These are phyloP conservation scores for Atherix ibis DNA, from an alignment of 2,888 invertebrate genomes.

Conservation along the genomic window DNA sequence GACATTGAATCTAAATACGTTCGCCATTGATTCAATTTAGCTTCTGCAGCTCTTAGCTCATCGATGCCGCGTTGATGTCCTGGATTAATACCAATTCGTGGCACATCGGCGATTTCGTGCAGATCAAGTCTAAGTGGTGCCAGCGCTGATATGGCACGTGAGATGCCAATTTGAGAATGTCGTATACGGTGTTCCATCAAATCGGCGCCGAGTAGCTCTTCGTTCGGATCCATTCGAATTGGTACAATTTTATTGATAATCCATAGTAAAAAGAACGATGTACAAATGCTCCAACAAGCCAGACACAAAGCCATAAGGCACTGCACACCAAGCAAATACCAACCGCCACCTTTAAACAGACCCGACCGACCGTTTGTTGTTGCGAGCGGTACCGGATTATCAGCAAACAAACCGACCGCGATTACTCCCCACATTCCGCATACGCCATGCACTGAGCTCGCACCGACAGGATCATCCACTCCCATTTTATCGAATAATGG, in stretches of 20 bases:
- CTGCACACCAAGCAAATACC: constrained; percentile 76
- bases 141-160: constrained; percentile 57
- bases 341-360: constrained; percentile 70
- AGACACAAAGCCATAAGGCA: constrained; percentile 54
- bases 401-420: constrained; percentile 79
- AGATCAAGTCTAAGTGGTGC: constrained; percentile 43
- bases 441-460: constrained; percentile 76
- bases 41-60: constrained; percentile 25
- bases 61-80: constrained; percentile 34
- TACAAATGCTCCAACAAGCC: constrained; percentile 52
- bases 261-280: constrained; percentile 61
- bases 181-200: constrained; percentile 71
- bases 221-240: constrained; percentile 72
- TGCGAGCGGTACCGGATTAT: constrained; percentile 62
- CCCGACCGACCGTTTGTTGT: constrained; percentile 66
- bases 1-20: constrained; percentile 21
- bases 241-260: constrained; percentile 60
- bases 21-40: constrained; percentile 29
- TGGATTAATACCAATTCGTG: constrained; percentile 47
- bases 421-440: constrained; percentile 64
- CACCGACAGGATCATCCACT: constrained; percentile 77
- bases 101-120: constrained; percentile 22
- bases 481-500: constrained; percentile 61
- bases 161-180: constrained; percentile 49
- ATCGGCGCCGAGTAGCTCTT: constrained; percentile 80